phyloP scores from a whole-genome alignment of 1,140 invertebrate genomes.

The Catajapyx aquilonaris region DNA sequence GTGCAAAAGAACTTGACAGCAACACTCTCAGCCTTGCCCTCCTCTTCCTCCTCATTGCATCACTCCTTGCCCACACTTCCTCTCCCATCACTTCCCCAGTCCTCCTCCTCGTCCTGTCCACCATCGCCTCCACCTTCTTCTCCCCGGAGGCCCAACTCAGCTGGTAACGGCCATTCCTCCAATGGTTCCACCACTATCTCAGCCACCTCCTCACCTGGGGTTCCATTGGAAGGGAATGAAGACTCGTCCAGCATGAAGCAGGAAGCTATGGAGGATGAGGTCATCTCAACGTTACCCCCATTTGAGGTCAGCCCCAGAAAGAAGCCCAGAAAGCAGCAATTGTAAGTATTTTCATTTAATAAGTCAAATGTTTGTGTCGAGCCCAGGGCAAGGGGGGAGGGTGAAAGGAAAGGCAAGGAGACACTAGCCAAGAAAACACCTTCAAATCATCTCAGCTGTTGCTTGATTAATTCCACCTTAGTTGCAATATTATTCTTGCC shows the following conservation, averaged over 20 bases:
- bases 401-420: too few relatives aligned
- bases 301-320: conserved; percentile 48
- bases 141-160: conserved; percentile 16
- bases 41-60: neutral
- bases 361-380: too few relatives aligned
- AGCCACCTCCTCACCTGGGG: conserved; percentile 46
- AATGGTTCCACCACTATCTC: conserved; percentile 51
- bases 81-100: conserved; percentile 21
- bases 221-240: neutral
- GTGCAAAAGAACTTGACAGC: neutral
- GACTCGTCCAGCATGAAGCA: too few relatives aligned
- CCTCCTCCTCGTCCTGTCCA: conserved; percentile 15
- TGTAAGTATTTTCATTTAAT: conserved; percentile 33
- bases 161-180: conserved; percentile 15
- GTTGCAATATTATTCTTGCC: too few relatives aligned
- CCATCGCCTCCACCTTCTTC: conserved; percentile 22
- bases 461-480: too few relatives aligned
- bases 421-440: too few relatives aligned
- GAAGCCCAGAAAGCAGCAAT: conserved; percentile 50
- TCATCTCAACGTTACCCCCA: too few relatives aligned
- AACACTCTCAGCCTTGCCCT: neutral
- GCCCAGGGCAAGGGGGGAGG: too few relatives aligned
- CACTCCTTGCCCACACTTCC: conserved; percentile 1
- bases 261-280: too few relatives aligned
- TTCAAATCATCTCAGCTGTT: too few relatives aligned